These are phyloP conservation scores for Rhynchopsitta pachyrhyncha DNA, from an alignment of 2,113 vertebrate genomes.

Conservation along the genomic window DNA sequence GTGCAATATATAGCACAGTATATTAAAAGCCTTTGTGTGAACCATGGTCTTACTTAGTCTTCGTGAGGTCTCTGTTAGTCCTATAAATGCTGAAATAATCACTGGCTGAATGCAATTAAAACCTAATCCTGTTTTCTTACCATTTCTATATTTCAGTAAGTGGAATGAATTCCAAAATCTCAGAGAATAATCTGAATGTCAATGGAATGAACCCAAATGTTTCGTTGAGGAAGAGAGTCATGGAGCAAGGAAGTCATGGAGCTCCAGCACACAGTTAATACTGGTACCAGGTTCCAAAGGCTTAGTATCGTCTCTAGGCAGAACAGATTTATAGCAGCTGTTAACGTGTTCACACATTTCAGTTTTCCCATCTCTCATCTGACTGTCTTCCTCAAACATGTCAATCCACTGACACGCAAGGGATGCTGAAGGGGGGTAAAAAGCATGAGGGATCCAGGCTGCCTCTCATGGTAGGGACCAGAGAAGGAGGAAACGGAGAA, in stretches of 20 bases:
- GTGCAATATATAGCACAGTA: background rate
- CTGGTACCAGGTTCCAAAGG: background rate
- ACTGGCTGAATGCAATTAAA: background rate
- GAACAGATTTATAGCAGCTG: background rate
- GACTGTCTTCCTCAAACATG: background rate
- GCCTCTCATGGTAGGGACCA: background rate
- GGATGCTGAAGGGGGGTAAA: background rate
- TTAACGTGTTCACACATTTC: background rate
- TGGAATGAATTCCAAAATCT: background rate
- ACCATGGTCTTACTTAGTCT: background rate
- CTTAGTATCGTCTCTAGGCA: background rate
- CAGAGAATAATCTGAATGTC: background rate
- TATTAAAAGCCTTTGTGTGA: background rate
- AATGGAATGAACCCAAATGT: background rate
- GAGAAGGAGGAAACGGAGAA: background rate
- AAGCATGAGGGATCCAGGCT: background rate
- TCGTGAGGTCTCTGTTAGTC: background rate
- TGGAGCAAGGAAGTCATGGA: background rate
- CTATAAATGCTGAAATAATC: background rate
- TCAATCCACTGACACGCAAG: background rate
- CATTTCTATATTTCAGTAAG: background rate
- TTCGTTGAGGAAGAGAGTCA: background rate
- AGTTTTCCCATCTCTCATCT: background rate
- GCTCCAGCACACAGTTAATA: background rate
- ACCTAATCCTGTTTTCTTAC: background rate